Percentiles rank a stretch among this genome's conserved stretches.
Conservation (phyloP, 2,797 vertebrate species). For the Paguma larvata region DNA sequence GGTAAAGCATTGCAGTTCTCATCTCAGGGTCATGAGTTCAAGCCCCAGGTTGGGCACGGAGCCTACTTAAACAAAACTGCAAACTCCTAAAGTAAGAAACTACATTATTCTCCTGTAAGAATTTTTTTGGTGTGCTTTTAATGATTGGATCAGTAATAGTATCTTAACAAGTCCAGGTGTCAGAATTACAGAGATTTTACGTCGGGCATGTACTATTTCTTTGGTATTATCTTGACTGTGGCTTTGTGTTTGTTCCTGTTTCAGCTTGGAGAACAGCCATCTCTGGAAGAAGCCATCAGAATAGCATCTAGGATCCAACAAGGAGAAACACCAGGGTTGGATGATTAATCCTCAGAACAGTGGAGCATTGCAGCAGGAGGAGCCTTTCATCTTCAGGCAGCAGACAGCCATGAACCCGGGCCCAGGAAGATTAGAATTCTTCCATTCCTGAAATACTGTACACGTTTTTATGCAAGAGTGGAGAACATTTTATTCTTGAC, state of each 20-base stretch:
- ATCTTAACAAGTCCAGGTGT: constrained; percentile 28
- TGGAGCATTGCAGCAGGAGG: constrained; percentile 77
- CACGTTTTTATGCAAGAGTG: constrained; percentile 88
- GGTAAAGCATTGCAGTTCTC: no score
- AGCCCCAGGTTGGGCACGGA: no score
- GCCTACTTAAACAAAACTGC: no score
- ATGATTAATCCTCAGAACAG: constrained; percentile 92
- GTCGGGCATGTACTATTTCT: not conserved
- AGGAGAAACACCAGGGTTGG: constrained; percentile 97
- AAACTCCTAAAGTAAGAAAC: not conserved
- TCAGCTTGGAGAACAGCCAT: constrained; percentile 98
- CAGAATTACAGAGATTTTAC: constrained; percentile 53
- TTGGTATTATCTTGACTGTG: constrained; percentile 18
- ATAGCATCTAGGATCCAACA: constrained; percentile 99
- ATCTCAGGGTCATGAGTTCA: no score
- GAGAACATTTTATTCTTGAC: constrained; percentile 87
- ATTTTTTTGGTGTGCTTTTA: constrained; percentile 39
- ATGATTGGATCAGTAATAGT: not conserved
- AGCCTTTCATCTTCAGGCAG: constrained; percentile 87
- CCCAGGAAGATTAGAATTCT: constrained; percentile 82
- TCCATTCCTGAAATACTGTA: constrained; percentile 85
- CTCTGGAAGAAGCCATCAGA: constrained; percentile 99
- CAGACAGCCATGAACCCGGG: constrained; percentile 84
- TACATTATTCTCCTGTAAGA: not conserved
- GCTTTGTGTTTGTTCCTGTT: constrained; percentile 73